Base-by-base conservation (phyloP, 2,888 invertebrate species). In the Diaprepes abbreviatus region DNA sequence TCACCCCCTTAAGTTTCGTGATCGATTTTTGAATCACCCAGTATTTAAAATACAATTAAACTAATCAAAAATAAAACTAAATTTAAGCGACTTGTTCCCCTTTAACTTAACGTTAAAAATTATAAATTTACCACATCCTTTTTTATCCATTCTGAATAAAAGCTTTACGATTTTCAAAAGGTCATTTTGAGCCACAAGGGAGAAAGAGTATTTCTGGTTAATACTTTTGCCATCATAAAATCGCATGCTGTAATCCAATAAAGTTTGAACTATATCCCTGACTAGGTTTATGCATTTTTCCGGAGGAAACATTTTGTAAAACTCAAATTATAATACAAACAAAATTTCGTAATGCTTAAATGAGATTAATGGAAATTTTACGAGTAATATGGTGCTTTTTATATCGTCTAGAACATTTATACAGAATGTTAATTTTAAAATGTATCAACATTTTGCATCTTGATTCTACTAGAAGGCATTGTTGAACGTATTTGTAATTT, bases 161-260 rank as follows among this genome's bases (percentile, higher is more conserved):
- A 21, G 43, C 4, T 21, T 43, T 43, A 43, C 43, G 43, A 43
- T 19, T 43, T 21, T 43, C n/a, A 21, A 19, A 43, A 19, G 19
- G 19, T 19, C 19, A 19, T 5, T 43, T n/a, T 21, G 10, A n/a
- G 19, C 19, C 43, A 19, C 4, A 17, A 43, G 43, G 10, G 43
- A 17, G 19, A 43, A 43, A 43, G 43, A 3, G 19, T 19, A 21
- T 43, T 43, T 43, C 43, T 9, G 17, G 43, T 43, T 19, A 43
- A 43, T 21, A 21, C 43, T n/a, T 2, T 43, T 43, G 19, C 43
- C 1, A 10, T 17, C 21, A 19, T 43, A 43, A 19, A 43, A 43
- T 43, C 43, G 43, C 43, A 43, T 43, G 21, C 21, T n/a, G n/a
- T 43, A 43, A 43, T 43, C 43, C 43, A 43, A 43, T 43, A 43